Evolutionary conservation across 2,888 invertebrate genomes (phyloP).

Genomic region (Phasia obesa): DNA sequence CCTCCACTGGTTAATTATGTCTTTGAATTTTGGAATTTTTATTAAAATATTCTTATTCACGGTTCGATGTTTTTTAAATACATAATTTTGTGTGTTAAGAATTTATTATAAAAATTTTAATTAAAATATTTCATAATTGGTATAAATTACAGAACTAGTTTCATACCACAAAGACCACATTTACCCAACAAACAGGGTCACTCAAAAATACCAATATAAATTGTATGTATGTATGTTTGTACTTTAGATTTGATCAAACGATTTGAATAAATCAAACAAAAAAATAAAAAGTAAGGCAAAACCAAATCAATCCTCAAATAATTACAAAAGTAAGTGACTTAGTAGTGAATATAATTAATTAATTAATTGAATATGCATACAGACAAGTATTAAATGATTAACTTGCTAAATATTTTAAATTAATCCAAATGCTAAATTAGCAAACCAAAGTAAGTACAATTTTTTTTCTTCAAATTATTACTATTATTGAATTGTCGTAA

Average conservation of each 20-base stretch:
- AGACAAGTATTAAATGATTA: slow-evolving; percentile 57
- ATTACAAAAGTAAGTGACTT: slow-evolving; percentile 64
- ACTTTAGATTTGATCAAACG: slow-evolving; percentile 59
- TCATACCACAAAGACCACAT: slow-evolving; percentile 57
- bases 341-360: slow-evolving; percentile 63
- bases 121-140: slow-evolving; percentile 56
- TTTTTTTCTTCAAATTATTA: slow-evolving; percentile 77
- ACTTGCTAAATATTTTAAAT: slow-evolving; percentile 53
- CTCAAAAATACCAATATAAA: slow-evolving; percentile 43
- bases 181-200: slow-evolving; percentile 56
- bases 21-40: background rate
- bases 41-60: background rate
- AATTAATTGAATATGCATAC: slow-evolving; percentile 39
- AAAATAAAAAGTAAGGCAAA: slow-evolving; percentile 33
- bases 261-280: slow-evolving; percentile 23
- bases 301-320: slow-evolving; percentile 61
- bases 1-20: slow-evolving; percentile 1
- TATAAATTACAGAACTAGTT: slow-evolving; percentile 67
- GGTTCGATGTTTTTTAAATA: background rate
- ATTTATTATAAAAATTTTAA: slow-evolving; percentile 30
- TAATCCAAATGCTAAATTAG: slow-evolving; percentile 67
- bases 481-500: slow-evolving; percentile 80
- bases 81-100: slow-evolving; percentile 13
- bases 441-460: slow-evolving; percentile 80
- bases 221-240: slow-evolving; percentile 47